phyloP scores from a whole-genome alignment of 53 echinoderm and acorn worm genomes.

The Glandiceps talaboti region DNA sequence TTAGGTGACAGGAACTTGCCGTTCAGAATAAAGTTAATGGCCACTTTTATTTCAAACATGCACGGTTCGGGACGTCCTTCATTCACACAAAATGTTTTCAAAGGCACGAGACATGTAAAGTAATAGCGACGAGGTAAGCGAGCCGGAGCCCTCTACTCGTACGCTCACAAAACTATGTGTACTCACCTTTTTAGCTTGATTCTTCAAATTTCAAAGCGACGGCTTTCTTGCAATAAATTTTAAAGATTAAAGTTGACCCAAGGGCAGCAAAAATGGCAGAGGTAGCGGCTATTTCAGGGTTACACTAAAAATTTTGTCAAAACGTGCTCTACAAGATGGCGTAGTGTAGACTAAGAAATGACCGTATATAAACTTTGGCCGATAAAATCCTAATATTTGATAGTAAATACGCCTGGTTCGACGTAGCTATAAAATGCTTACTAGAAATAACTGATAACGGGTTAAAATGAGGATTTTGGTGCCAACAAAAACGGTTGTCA shows the following conservation, averaged over 20 bases:
- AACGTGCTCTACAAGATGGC: slow-evolving; percentile 1
- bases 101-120: neutral
- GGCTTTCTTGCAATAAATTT: neutral
- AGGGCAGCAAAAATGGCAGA: neutral
- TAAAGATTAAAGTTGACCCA: neutral
- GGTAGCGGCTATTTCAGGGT: neutral
- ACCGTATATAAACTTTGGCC: neutral
- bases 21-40: neutral
- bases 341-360: neutral
- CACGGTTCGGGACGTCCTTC: neutral
- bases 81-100: neutral
- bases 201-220: neutral
- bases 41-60: neutral
- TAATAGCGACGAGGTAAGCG: too few relatives aligned
- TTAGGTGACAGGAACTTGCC: neutral
- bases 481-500: neutral
- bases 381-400: neutral
- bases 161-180: neutral
- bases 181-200: neutral
- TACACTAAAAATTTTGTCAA: neutral
- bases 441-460: neutral
- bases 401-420: neutral
- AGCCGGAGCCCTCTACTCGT: neutral
- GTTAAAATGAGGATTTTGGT: neutral
- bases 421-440: neutral